Conservation (phyloP, 2,797 vertebrate genomes). For the Cebuella pygmaea region DNA sequence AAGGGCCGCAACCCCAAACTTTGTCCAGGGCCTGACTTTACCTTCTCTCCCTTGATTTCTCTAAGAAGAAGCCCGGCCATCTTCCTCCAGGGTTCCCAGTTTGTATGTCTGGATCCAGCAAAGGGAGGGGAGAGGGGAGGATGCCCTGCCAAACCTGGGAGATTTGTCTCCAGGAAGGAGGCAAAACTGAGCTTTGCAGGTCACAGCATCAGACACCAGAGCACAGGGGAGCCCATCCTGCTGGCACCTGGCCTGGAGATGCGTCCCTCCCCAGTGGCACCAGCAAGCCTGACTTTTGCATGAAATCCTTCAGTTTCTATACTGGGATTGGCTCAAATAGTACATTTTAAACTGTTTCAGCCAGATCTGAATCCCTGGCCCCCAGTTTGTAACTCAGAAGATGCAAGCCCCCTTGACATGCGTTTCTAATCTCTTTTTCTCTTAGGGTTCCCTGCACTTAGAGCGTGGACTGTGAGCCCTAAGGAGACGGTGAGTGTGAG, state of each 20-base stretch:
- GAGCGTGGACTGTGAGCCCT: not conserved
- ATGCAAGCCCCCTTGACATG: not conserved
- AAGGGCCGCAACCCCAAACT: not conserved
- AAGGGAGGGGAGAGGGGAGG: not conserved
- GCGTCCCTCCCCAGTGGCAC: too few species aligned
- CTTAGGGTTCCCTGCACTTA: not conserved
- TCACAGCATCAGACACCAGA: not conserved
- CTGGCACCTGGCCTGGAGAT: not conserved
- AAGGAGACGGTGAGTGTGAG: constrained; percentile 63
- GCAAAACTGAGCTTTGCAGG: not conserved
- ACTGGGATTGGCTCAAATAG: not conserved
- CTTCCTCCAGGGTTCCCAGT: not conserved
- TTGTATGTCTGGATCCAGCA: not conserved
- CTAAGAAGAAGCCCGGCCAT: not conserved
- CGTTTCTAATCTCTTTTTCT: constrained; percentile 45
- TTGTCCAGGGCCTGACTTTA: not conserved
- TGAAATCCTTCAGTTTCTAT: not conserved
- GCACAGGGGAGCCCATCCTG: not conserved
- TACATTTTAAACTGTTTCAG: not conserved
- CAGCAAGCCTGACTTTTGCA: not conserved
- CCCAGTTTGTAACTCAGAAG: not conserved
- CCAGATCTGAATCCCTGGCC: not conserved
- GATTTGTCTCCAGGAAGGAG: too few species aligned
- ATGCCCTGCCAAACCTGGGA: not conserved
- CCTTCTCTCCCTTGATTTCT: not conserved